phyloP scores from a whole-genome alignment of 1,140 invertebrate species.

The Cardiocondyla obscurior region DNA sequence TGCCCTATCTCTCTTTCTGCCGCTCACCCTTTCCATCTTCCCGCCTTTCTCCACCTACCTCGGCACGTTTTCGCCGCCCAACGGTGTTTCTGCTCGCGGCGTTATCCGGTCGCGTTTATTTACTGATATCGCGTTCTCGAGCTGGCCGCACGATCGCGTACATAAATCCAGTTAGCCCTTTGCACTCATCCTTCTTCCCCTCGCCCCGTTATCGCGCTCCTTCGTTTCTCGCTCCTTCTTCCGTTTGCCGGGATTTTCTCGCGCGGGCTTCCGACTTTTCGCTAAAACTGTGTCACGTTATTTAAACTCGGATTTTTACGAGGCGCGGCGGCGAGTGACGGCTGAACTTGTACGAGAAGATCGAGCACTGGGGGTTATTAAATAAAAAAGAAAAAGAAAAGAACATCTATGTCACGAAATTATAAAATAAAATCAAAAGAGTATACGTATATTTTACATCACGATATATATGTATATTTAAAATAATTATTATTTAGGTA shows the following conservation, averaged over 20 bases:
- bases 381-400: background rate
- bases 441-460: no score
- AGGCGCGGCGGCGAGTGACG: background rate
- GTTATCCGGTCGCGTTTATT: conserved; percentile 76
- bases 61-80: conserved; percentile 15
- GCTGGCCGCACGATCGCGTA: conserved; percentile 74
- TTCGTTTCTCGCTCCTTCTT: conserved; percentile 19
- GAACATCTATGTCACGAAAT: no score
- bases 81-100: conserved; percentile 45
- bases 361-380: background rate
- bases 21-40: background rate
- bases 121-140: conserved; percentile 78
- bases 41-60: background rate
- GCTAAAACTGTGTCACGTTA: conserved; percentile 11
- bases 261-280: conserved; percentile 44
- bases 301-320: conserved; percentile 28
- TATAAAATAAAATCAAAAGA: no score
- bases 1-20: conserved; percentile 55
- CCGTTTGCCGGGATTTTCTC: conserved; percentile 36
- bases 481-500: background rate
- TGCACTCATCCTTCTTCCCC: conserved; percentile 46
- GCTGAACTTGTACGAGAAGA: background rate
- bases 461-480: no score
- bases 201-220: conserved; percentile 10
- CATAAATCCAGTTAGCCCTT: conserved; percentile 77